phyloP scores from a whole-genome alignment of 2,888 invertebrate genomes.

The Pseudolycoriella hygida region DNA sequence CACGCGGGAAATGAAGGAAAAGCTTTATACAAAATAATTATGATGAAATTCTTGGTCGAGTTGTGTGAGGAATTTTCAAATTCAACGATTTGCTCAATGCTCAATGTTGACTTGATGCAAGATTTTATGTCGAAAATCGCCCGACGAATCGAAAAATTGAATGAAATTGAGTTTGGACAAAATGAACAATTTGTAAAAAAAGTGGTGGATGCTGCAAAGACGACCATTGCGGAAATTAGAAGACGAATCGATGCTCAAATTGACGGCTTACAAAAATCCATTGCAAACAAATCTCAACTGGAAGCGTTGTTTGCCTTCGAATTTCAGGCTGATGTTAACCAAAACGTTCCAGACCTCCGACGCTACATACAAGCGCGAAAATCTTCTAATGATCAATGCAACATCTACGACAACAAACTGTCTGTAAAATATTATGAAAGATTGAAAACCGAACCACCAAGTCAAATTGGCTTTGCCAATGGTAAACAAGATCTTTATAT shows the following conservation, averaged over 20 bases:
- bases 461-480: not conserved
- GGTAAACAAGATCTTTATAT: not conserved
- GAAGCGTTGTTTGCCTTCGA: not conserved
- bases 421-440: no score
- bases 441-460: not conserved
- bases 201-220: no score
- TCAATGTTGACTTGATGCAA: not conserved
- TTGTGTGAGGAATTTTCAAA: no score
- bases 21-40: not conserved
- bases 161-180: no score
- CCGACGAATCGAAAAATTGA: conserved; percentile 1
- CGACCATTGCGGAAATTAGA: not conserved
- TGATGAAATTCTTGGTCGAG: conserved; percentile 1
- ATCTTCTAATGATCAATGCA: no score
- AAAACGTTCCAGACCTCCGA: not conserved
- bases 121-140: not conserved
- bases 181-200: no score
- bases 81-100: not conserved
- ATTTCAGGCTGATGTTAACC: conserved; percentile 1
- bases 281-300: not conserved
- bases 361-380: not conserved
- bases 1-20: not conserved
- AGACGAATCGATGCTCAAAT: conserved; percentile 1
- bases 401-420: no score
- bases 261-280: not conserved